phyloP scores from a whole-genome alignment of 2,113 vertebrate species.

The Nanorana parkeri region DNA sequence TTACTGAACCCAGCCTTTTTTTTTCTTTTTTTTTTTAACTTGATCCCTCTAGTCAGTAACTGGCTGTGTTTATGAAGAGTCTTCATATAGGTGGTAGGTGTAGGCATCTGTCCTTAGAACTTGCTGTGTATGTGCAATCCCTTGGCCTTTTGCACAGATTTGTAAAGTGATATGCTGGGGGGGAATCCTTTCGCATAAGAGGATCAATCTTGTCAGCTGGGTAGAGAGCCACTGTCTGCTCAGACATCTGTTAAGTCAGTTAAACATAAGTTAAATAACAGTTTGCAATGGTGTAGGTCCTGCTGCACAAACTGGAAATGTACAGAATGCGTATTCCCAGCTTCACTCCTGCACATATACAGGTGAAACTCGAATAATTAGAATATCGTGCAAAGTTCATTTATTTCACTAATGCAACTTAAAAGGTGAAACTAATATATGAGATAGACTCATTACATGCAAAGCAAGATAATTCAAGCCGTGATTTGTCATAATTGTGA shows the following conservation, averaged over 20 bases:
- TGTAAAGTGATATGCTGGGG: slow-evolving; percentile 47
- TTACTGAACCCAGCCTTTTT: too few relatives aligned
- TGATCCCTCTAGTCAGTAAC: neutral
- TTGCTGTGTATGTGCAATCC: slow-evolving; percentile 53
- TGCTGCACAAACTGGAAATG: neutral
- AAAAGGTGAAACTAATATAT: too few relatives aligned
- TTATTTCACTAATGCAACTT: too few relatives aligned
- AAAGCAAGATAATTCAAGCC: too few relatives aligned
- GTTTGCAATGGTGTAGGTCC: neutral
- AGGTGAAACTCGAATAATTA: too few relatives aligned
- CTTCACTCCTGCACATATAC: too few relatives aligned
- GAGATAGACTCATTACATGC: too few relatives aligned
- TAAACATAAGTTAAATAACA: slow-evolving; percentile 22
- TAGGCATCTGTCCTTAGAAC: slow-evolving; percentile 28
- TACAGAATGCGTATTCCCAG: too few relatives aligned
- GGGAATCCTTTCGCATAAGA: slow-evolving; percentile 56
- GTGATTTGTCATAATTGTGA: too few relatives aligned
- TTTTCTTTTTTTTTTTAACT: too few relatives aligned
- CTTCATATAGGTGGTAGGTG: neutral
- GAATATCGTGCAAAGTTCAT: too few relatives aligned
- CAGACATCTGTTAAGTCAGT: slow-evolving; percentile 53
- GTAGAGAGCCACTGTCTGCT: slow-evolving; percentile 29
- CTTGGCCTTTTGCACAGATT: slow-evolving; percentile 51
- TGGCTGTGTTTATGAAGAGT: neutral
- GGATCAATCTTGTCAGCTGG: slow-evolving; percentile 36